phyloP scores from a whole-genome alignment of 2,797 vertebrate genomes.

The Odontamblyopus lacepedii region DNA sequence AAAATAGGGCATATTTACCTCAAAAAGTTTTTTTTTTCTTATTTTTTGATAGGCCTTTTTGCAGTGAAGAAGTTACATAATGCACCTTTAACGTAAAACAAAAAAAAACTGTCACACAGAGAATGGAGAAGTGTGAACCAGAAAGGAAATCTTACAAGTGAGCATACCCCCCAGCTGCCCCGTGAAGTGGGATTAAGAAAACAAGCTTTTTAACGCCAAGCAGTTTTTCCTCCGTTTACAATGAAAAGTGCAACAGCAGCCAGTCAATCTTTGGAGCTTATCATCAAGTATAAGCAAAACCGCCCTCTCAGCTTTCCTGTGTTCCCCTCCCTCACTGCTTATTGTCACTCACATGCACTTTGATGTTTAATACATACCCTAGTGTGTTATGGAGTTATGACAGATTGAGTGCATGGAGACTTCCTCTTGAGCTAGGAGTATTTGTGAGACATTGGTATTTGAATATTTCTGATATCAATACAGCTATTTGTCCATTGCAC shows the following conservation, averaged over 20 bases:
- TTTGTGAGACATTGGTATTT: not conserved
- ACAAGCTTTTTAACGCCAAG: slow-evolving; percentile 65
- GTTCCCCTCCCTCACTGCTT: slow-evolving; percentile 21
- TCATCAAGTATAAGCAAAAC: slow-evolving; percentile 58
- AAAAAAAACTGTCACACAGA: slow-evolving; percentile 32
- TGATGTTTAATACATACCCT: slow-evolving; percentile 34
- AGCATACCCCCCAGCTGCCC: slow-evolving; percentile 61
- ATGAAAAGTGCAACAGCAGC: slow-evolving; percentile 52
- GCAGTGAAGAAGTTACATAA: too few species aligned
- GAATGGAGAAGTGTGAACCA: slow-evolving; percentile 19
- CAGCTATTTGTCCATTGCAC: not conserved
- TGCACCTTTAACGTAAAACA: too few species aligned
- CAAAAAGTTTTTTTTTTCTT: too few species aligned
- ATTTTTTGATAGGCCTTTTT: too few species aligned
- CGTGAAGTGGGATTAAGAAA: slow-evolving; percentile 72
- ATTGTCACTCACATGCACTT: slow-evolving; percentile 35
- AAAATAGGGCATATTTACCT: too few species aligned
- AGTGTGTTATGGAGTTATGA: slow-evolving; percentile 34
- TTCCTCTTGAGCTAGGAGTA: not conserved
- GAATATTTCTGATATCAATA: not conserved
- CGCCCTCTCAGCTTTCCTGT: slow-evolving; percentile 54
- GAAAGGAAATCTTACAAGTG: slow-evolving; percentile 55
- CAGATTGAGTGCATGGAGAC: slow-evolving; percentile 7
- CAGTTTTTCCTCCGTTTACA: slow-evolving; percentile 37
- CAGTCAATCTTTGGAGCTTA: slow-evolving; percentile 65